Base-by-base conservation (phyloP, 2,113 vertebrate genomes). In the Theristicus caerulescens region DNA sequence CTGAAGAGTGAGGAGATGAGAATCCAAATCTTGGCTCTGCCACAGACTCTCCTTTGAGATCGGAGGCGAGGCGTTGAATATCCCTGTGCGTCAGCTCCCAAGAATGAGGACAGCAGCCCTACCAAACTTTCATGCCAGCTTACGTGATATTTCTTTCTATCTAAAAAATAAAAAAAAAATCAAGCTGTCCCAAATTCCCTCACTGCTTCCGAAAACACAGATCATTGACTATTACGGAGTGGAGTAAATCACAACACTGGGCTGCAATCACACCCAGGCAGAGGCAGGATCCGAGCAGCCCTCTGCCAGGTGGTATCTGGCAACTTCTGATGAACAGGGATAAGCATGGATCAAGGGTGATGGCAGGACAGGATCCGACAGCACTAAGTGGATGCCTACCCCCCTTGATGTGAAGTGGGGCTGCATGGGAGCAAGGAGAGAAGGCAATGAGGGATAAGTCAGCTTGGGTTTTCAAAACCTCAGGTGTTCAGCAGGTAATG, bases 31-130 rank as follows among this genome's bases (percentile, higher is more conserved):
- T 88, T 85, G 65, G 95, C 90, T 78, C 70, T 82, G 59, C 38
- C 93, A 85, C 93, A 88, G 93, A 32, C 82, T 88, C 83, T 94
- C 74, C 86, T 93, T 81, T 90, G 82, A 94, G 90, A 59, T 73
- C 2, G 24, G 42, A 94, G 77, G 81, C 0, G 61, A 92, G 94
- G 85, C 13, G 27, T 65, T 92, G 85, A 77, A 88, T 84, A 71
- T 72, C 67, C 73, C 69, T 17, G 5, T 81, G 73, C 18, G 8
- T 85, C 82, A 93, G n/a, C 58, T 93, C 69, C 79, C 65, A 46
- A 32, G 65, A 76, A 93, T 64, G 94, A 92, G 62, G 78, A 61
- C 72, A 79, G 81, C 54, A 94, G 77, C 40, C 76, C 61, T 74
- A 70, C 66, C 66, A 38, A 72, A 6, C 54, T 61, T 47, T 34